Evolutionary conservation across 2,797 vertebrate genomes (phyloP).

Genomic region (Hyperoplus lanceolatus): DNA sequence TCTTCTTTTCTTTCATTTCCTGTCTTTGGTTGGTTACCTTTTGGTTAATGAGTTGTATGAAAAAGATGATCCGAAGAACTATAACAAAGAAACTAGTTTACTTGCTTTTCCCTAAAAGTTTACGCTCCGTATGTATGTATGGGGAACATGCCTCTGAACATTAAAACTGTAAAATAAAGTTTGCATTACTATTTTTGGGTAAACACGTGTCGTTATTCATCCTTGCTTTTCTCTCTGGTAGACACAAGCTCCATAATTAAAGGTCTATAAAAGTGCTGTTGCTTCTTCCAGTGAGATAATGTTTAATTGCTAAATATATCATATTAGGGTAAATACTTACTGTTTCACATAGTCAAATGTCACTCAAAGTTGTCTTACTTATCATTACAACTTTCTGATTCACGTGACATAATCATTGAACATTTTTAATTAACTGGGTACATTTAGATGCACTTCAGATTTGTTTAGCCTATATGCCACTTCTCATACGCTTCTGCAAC

Average conservation of each 20-base stretch:
- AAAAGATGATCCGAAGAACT: conserved; percentile 22
- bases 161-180: conserved; percentile 69
- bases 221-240: neutral
- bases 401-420: too few relatives aligned
- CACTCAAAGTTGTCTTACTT: too few relatives aligned
- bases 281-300: neutral
- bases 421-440: too few relatives aligned
- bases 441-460: too few relatives aligned
- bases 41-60: conserved; percentile 33
- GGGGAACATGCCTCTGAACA: conserved; percentile 42
- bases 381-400: too few relatives aligned
- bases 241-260: neutral
- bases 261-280: neutral
- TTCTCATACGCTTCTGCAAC: too few relatives aligned
- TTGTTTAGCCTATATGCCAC: too few relatives aligned
- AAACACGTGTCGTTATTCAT: conserved; percentile 2
- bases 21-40: conserved; percentile 11
- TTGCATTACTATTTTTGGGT: conserved; percentile 53
- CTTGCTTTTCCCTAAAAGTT: conserved; percentile 16
- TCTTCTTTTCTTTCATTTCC: conserved; percentile 23
- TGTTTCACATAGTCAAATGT: too few relatives aligned
- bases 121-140: conserved; percentile 18
- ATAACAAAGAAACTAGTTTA: conserved; percentile 44
- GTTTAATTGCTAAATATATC: neutral
- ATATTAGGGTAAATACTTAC: neutral